Evolutionary conservation across 2,113 vertebrate species (phyloP), one percentile per base, ranked within the genome.

Genomic region (Psittacula cyanocephala): DNA sequence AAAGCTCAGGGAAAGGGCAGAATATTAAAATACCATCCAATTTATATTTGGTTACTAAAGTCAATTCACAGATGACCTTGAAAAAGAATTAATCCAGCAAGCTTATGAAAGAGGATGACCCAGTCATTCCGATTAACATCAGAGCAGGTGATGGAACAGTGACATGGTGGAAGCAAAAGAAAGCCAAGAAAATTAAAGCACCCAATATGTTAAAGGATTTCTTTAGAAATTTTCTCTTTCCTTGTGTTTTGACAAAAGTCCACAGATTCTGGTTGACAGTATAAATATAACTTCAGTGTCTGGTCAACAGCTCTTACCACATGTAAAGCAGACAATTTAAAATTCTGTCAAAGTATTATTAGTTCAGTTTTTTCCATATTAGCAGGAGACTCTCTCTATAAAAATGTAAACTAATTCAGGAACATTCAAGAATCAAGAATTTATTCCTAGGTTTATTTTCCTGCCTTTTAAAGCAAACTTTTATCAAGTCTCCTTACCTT

Each of bases 1-100:
- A 89, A 93, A 95, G 74, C 65, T 85, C 13, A 75, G 43, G 65
- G 80, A 95, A n/a, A 78, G 29, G 77, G 44, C 68, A 84, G 81
- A 93, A 95, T 96, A 96, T 95, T 97, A 95, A 95, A 96, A 94
- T 92, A 46, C 33, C 39, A 81, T 94, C 74, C 70, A 91, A 94
- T 95, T 96, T 93, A 92, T 96, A 95, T 75, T 85, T 95, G 57
- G 86, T 79, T 92, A 87, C 81, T 89, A 28, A 91, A 97, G 91
- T 89, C 47, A 93, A 95, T 91, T 89, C 44, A 79, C 81, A 91
- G 78, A 82, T 87, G 86, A 95, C 89, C 93, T 94, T 88, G 83
- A 88, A 84, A 94, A 94, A 92, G 6, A 86, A 93, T 84, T 91
- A 94, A 91, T 90, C 69, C 50, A 81, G 20, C 37, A 81, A 94